Evolutionary conservation across 2,888 invertebrate species (phyloP).

Genomic region (Horisme vitalbata): DNA sequence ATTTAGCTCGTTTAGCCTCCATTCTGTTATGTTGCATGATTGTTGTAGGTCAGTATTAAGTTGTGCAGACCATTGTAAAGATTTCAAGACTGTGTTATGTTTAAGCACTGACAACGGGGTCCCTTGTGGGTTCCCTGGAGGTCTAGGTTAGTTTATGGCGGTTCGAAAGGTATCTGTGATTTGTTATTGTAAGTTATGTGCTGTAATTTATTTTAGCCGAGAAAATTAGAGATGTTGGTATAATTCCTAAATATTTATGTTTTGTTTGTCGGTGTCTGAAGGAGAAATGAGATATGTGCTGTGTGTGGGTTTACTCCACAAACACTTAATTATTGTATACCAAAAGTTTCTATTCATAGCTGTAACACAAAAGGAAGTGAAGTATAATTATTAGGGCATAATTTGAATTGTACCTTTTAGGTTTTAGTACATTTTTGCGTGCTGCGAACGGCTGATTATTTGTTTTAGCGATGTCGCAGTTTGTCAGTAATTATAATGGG

Average conservation of each 20-base stretch:
- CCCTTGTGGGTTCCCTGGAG: constrained; percentile 6
- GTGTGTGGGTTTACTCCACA: constrained; percentile 11
- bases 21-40: constrained; percentile 53
- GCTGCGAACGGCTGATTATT: constrained; percentile 60
- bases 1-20: constrained; percentile 50
- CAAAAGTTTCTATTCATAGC: constrained; percentile 23
- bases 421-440: constrained; percentile 42
- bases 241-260: constrained; percentile 33
- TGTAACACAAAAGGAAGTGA: constrained; percentile 13
- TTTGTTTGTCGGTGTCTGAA: constrained; percentile 15
- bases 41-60: constrained; percentile 57
- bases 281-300: neutral
- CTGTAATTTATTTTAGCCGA: constrained; percentile 58
- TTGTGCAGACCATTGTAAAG: constrained; percentile 62
- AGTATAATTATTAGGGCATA: constrained; percentile 36
- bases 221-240: constrained; percentile 41
- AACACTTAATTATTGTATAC: constrained; percentile 18
- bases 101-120: constrained; percentile 50
- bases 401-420: constrained; percentile 43
- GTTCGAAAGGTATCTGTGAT: constrained; percentile 78
- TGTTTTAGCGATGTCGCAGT: constrained; percentile 46
- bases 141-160: constrained; percentile 49
- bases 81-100: constrained; percentile 76
- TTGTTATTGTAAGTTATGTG: constrained; percentile 66
- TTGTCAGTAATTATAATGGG: constrained; percentile 34